Percentiles rank a stretch among this genome's conserved stretches.
These are phyloP conservation scores for Chorisops tibialis DNA, from an alignment of 2,888 invertebrate species.

Conservation along the genomic window DNA sequence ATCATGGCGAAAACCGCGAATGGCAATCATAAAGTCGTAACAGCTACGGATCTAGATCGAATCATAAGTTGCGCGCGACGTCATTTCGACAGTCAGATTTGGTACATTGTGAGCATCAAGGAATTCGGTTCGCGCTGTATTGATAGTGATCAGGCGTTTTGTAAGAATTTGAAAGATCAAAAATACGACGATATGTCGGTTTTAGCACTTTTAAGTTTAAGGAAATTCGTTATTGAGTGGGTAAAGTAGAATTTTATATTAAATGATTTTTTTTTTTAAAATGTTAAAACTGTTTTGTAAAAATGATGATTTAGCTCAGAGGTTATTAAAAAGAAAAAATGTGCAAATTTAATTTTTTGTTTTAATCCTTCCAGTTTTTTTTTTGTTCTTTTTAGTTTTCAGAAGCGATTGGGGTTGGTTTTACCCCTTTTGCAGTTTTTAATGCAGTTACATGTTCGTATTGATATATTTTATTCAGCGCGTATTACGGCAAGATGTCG, in stretches of 20 bases:
- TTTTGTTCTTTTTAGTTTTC: no score
- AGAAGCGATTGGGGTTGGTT: no score
- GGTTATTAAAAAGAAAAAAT: no score
- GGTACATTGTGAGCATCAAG: constrained; percentile 41
- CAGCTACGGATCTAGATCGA: constrained; percentile 38
- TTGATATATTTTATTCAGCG: no score
- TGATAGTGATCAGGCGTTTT: constrained; percentile 39
- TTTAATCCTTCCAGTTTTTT: no score
- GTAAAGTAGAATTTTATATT: background rate
- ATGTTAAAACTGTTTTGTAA: background rate
- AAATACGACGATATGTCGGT: constrained; percentile 27
- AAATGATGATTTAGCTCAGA: no score
- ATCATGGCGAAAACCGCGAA: constrained; percentile 44
- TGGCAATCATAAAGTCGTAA: constrained; percentile 37
- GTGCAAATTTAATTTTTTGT: no score
- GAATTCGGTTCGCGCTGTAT: constrained; percentile 42
- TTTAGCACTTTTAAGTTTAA: constrained; percentile 31
- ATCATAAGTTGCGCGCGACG: constrained; percentile 44
- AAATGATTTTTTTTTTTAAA: background rate
- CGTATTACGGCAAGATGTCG: no score
- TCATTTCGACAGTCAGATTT: constrained; percentile 40
- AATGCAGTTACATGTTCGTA: no score
- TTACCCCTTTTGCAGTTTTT: no score
- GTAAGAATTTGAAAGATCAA: constrained; percentile 35
- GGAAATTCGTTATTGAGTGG: constrained; percentile 38